Base-by-base conservation (phyloP, 2,888 invertebrate species). In the Eilema caniola region DNA sequence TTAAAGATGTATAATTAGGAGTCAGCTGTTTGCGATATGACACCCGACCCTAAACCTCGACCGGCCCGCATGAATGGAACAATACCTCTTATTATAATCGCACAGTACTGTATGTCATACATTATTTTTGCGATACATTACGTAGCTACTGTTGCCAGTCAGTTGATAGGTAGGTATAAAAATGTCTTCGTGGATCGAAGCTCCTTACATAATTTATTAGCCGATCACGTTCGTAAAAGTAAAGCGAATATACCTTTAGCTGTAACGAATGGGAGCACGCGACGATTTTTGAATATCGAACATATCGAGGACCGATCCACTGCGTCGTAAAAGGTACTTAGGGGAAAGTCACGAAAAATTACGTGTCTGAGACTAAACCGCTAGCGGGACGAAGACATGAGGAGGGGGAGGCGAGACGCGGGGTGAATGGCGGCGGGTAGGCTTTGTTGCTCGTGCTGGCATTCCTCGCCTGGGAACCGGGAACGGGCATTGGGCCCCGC, bases 401-500 rank as follows among this genome's bases (percentile, higher is more conserved):
- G 56, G 37, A 28, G 80, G 77, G 83, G 80, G 83, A 85, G 74
- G 85, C 83, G 77, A 81, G 66, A 57, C 76, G 92, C 87, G 92
- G 93, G 93, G 92, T 93, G 93, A 93, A 93, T 93, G 94, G 90
- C 92, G 93, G 93, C 92, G 90, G 86, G 90, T 88, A 93, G 93
- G 92, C 95, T 94, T 94, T 93, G 95, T 94, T 94, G 93, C 91
- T 94, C 90, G 92, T 89, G 90, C 92, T 93, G 93, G 93, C 93
- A 95, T 95, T 95, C 95, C 95, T 93, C 90, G 94, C 94, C 93
- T 95, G 95, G 94, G 94, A 94, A 94, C 94, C 91, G 93, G 94
- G 94, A 92, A 86, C 92, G 81, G 86, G 83, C 84, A 81, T 84
- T 85, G 81, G 85, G 80, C 83, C 80, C 85, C 83, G 79, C 86